Evolutionary conservation across 1,140 invertebrate genomes (phyloP), one percentile per base, ranked within the genome.

Genomic region (Harlomillsia oculata): DNA sequence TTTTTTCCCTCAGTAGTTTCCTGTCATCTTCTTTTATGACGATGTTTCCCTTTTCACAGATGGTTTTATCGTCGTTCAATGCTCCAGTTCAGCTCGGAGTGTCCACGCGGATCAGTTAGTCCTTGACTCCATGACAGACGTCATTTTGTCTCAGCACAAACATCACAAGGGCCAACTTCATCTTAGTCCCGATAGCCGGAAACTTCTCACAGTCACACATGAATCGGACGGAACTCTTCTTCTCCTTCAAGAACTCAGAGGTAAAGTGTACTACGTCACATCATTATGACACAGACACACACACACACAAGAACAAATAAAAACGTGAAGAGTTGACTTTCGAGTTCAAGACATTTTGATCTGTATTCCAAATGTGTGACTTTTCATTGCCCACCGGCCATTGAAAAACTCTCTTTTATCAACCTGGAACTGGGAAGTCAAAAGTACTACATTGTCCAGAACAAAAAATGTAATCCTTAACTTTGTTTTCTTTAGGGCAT

Each of bases 61-160:
- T 69, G 84, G 85, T 21, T 78, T 83, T 53, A 78, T 85, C 3
- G 75, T 87, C 50, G 73, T 87, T 56, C 78, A 85, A 69, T 87
- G 85, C 66, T 72, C 77, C 48, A 82, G 83, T 64, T 79, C 81
- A 55, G 73, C 82, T 20, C 82, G 79, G 2, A 73, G 74, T 20
- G 71, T 75, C 36, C 70, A 77, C 5, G 80, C 79, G 0, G 83
- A 83, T 2, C 84, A 87, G 72, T 68, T 88, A 3, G 70, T 87
- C 5, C 65, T 88, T 43, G 86, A 89, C 71, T 84, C 85, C 66
- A 68, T 88, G 26, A 87, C 85, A 1, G 84, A 88, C 67, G 78
- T 79, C 1, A 80, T 87, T 3, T 69, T 87, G 2, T 74, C 72
- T 23, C 78, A 80, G 43, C 82, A 84, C 64, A 71, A 77, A 0